Evolutionary conservation across 2,113 vertebrate genomes (phyloP).

Genomic region (Suncus etruscus): DNA sequence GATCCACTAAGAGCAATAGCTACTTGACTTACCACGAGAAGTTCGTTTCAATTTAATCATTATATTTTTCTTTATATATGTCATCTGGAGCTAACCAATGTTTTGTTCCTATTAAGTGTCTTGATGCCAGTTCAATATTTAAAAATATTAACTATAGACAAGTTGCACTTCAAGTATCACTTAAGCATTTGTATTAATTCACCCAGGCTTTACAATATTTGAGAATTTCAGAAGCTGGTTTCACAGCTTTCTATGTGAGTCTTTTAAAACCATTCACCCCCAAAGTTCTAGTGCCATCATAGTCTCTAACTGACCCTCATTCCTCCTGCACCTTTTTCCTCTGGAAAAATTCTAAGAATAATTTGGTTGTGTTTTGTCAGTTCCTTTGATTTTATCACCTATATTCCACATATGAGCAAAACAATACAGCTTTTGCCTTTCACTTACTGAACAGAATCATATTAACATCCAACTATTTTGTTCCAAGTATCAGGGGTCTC

Average conservation of each 20-base stretch:
- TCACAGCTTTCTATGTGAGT: no score
- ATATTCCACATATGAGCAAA: background rate
- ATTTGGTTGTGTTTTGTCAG: background rate
- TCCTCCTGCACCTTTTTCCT: no score
- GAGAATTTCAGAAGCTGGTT: no score
- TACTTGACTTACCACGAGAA: no score
- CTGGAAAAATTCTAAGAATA: background rate
- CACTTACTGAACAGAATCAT: background rate
- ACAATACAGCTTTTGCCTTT: background rate
- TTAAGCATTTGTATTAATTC: no score
- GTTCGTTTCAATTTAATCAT: no score
- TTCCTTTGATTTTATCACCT: background rate
- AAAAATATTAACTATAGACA: constrained; percentile 45
- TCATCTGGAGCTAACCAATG: background rate
- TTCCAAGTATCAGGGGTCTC: background rate
- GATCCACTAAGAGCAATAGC: no score
- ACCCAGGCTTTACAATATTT: no score
- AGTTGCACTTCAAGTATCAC: no score
- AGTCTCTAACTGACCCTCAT: no score
- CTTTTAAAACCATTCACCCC: no score
- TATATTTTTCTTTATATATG: background rate
- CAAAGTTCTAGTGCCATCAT: no score
- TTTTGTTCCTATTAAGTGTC: constrained; percentile 31
- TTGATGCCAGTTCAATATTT: constrained; percentile 27
- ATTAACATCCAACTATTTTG: background rate